phyloP scores from a whole-genome alignment of 2,888 invertebrate species.

The Eupithecia pulchellata region DNA sequence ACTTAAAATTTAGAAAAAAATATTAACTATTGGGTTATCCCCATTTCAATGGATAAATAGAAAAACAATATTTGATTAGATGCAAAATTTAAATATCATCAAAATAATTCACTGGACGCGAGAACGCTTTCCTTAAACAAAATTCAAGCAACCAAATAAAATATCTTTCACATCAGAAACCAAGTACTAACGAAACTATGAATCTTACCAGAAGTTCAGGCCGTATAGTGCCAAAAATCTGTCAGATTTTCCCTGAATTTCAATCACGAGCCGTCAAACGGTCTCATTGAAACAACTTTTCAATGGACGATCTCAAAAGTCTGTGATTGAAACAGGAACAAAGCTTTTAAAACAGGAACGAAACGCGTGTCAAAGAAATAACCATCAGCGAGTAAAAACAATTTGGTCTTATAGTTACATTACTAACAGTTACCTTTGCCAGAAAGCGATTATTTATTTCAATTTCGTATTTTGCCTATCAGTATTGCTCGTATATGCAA shows the following conservation, averaged over 20 bases:
- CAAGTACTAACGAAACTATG: neutral
- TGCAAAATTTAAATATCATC: neutral
- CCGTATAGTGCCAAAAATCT: neutral
- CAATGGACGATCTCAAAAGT: neutral
- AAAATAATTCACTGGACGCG: neutral
- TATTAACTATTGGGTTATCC: constrained; percentile 34
- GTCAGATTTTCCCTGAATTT: neutral
- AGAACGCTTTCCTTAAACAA: neutral
- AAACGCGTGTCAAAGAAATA: constrained; percentile 42
- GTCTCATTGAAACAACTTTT: neutral
- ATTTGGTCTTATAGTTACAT: neutral
- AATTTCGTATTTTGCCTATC: neutral
- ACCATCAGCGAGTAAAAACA: neutral
- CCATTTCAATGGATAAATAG: constrained; percentile 10
- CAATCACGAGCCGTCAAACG: neutral
- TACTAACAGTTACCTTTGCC: neutral
- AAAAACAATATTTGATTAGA: constrained; percentile 5
- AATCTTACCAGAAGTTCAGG: neutral
- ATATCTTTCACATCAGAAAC: neutral
- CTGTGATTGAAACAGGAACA: neutral
- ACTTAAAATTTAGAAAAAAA: constrained; percentile 64
- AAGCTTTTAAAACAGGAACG: constrained; percentile 30
- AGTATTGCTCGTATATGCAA: too few relatives aligned
- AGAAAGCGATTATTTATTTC: neutral
- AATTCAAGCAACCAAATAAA: neutral